phyloP scores from a whole-genome alignment of 2,797 vertebrate genomes.

The Rhabdomys pumilio region DNA sequence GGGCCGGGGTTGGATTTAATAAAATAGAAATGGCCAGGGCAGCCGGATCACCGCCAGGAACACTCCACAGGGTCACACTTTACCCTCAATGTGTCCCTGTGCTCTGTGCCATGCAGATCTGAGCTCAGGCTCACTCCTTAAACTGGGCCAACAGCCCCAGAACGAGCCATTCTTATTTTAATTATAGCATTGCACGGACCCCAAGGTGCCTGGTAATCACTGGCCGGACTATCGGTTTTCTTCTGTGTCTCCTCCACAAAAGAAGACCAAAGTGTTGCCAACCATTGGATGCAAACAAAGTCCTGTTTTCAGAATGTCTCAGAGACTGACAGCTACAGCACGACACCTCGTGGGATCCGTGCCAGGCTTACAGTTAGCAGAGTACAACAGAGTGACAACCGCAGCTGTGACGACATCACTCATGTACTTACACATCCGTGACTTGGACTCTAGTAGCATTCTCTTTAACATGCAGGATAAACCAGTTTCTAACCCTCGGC shows the following conservation, averaged over 20 bases:
- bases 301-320: not conserved
- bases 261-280: not conserved
- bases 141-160: not conserved
- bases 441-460: not conserved
- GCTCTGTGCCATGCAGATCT: not conserved
- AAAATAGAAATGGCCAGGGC: slow-evolving; percentile 61
- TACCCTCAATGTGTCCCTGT: not conserved
- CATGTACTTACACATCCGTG: not conserved
- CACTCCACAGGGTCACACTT: not conserved
- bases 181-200: not conserved
- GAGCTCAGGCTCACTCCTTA: not conserved
- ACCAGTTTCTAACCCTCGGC: not conserved
- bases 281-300: not conserved
- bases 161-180: not conserved
- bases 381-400: not conserved
- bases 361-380: not conserved
- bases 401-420: not conserved
- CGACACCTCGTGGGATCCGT: not conserved
- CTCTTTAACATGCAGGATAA: slow-evolving; percentile 14
- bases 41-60: not conserved
- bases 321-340: not conserved
- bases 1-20: slow-evolving; percentile 77
- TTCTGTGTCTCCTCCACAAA: not conserved
- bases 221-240: not conserved
- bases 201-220: not conserved